phyloP scores from a whole-genome alignment of 2,888 invertebrate genomes.

The Heliconius hortense region DNA sequence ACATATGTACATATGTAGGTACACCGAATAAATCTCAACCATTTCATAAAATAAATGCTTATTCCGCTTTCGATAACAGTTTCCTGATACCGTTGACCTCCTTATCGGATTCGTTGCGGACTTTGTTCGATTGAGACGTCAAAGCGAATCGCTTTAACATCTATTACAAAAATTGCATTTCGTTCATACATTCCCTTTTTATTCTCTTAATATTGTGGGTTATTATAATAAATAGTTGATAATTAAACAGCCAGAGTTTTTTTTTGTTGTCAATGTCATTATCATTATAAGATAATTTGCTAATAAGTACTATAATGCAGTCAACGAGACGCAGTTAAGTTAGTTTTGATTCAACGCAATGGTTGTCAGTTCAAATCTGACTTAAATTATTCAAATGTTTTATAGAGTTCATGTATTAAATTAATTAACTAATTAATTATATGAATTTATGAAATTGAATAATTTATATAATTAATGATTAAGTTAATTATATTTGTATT shows the following conservation, averaged over 20 bases:
- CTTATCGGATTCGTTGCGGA: constrained; percentile 47
- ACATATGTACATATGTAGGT: not conserved
- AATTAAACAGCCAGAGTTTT: not conserved
- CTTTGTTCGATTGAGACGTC: constrained; percentile 45
- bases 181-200: not conserved
- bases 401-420: not conserved
- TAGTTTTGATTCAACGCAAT: not conserved
- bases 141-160: constrained; percentile 33
- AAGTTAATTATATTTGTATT: constrained; percentile 1
- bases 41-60: constrained; percentile 32
- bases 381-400: too few relatives aligned
- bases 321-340: not conserved
- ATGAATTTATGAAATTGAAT: not conserved
- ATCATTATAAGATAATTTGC: not conserved
- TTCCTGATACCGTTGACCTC: constrained; percentile 50
- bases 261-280: not conserved
- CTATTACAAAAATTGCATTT: not conserved
- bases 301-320: not conserved
- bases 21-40: constrained; percentile 24
- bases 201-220: not conserved
- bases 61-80: constrained; percentile 48
- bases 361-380: not conserved
- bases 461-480: not conserved
- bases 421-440: not conserved
- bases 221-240: not conserved